Evolutionary conservation across 1,140 invertebrate species (phyloP).

Genomic region (Polypedilum vanderplanki): DNA sequence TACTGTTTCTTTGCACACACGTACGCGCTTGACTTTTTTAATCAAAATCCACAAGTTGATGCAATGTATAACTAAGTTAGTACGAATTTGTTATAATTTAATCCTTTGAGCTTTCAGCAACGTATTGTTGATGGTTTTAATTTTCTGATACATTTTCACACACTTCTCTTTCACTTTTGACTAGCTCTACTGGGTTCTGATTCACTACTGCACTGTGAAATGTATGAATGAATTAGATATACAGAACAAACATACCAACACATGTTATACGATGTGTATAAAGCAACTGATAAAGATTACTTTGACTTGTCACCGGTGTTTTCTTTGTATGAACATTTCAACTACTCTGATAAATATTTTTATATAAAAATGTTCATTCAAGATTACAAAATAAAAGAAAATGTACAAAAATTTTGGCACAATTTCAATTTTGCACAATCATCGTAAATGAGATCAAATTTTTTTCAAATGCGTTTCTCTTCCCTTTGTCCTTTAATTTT

Average conservation of each 20-base stretch:
- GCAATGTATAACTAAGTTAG: too few species aligned
- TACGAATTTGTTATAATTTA: too few species aligned
- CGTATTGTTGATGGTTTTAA: not conserved
- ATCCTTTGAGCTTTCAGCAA: not conserved
- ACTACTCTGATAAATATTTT: too few species aligned
- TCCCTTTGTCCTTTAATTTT: too few species aligned
- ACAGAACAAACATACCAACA: not conserved
- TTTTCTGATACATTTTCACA: conserved; percentile 11
- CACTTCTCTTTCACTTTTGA: not conserved
- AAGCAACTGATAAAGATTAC: conserved; percentile 6
- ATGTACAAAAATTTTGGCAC: too few species aligned
- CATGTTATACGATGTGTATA: not conserved
- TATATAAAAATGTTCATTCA: too few species aligned
- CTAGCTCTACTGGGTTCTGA: conserved; percentile 15
- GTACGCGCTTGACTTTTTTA: not conserved
- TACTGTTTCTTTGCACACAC: not conserved
- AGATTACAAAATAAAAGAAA: too few species aligned
- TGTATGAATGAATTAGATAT: not conserved
- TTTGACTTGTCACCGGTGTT: not conserved
- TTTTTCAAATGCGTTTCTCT: too few species aligned
- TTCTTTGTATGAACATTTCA: too few species aligned
- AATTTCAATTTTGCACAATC: too few species aligned
- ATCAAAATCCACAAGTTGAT: too few species aligned
- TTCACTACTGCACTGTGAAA: not conserved
- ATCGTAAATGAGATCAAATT: too few species aligned